Evolutionary conservation across 2,888 invertebrate species (phyloP).

Genomic region (Cosmia trapezina): DNA sequence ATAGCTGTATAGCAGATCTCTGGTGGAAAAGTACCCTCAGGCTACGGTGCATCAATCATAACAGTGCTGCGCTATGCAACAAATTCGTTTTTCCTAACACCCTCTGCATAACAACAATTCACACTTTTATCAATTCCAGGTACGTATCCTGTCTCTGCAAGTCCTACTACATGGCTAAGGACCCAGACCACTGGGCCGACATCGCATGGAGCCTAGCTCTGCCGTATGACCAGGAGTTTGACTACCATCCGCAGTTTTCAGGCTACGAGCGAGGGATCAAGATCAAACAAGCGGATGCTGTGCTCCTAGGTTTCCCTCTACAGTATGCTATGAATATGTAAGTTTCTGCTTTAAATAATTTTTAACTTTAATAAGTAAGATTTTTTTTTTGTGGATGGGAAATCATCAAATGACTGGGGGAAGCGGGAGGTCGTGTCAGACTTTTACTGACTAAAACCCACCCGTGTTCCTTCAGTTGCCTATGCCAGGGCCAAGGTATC

Average conservation of each 20-base stretch:
- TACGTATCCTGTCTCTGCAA: conserved; percentile 87
- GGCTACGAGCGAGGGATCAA: conserved; percentile 84
- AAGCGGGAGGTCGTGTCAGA: too few relatives aligned
- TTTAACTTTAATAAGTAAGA: too few relatives aligned
- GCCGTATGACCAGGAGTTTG: conserved; percentile 84
- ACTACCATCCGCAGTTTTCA: conserved; percentile 91
- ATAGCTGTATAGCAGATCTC: too few relatives aligned
- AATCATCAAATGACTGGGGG: too few relatives aligned
- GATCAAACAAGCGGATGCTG: conserved; percentile 91
- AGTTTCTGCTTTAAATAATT: too few relatives aligned
- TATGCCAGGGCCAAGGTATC: too few relatives aligned
- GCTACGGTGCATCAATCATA: background rate
- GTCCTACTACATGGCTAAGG: conserved; percentile 80
- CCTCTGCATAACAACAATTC: background rate
- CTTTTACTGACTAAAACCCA: too few relatives aligned
- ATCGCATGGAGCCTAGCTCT: conserved; percentile 89
- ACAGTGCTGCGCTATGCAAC: background rate
- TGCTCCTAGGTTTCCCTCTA: conserved; percentile 90
- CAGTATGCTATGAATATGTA: conserved; percentile 89
- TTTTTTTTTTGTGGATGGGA: too few relatives aligned
- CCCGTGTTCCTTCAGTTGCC: too few relatives aligned
- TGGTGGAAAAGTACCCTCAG: too few relatives aligned
- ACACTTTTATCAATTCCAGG: conserved; percentile 69
- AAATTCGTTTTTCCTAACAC: background rate
- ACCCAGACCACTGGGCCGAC: conserved; percentile 85